Base-by-base conservation (phyloP, 53 echinoderm and acorn worm species). In the Mesocentrotus franciscanus region DNA sequence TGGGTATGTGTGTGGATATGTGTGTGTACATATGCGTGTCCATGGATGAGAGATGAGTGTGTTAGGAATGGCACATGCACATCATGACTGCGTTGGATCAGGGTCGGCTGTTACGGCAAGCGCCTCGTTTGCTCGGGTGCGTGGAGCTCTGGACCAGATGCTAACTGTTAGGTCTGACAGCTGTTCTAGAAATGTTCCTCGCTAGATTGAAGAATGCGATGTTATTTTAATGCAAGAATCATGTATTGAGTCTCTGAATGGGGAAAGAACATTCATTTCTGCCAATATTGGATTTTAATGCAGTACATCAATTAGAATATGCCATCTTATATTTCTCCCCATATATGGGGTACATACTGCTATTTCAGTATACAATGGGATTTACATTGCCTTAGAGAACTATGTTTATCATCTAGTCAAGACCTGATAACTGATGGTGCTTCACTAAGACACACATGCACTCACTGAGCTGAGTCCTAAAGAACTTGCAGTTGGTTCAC, bases 381-480 rank as follows among this genome's bases (percentile, higher is more conserved):
- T 58, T 39, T 57, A 87, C 58, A 87, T 66, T 62, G 61, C 90
- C 90, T 61, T 55, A 85, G 56, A 85, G 56, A 55, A 85, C 85
- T 85, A 55, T 49, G 90, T 90, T 58, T 60, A 60, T 60, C 60
- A 39, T 91, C 62, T 11, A 90, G 29, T 60, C 59, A 64, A 36
- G 91, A 91, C 91, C 61, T 66, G 27, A 56, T 94, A 55, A 58
- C 34, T 94, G 70, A 85, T 94, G 95, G 95, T 94, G 95, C 95
- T 94, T 94, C 95, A 85, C 95, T 94, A 94, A 94, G 95, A 94
- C 95, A 94, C 95, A 94, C 95, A 94, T 94, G 85, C 95, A 94
- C 95, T 94, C 95, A 85, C 95, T 94, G 95, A 94, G 95, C 95
- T 55, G 55, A 85, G 95, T 87, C 89, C 20, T 64, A 18, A 66